Evolutionary conservation across 92 coral and sea anemone genomes (phyloP).

Genomic region (Epizoanthus illoricatus): DNA sequence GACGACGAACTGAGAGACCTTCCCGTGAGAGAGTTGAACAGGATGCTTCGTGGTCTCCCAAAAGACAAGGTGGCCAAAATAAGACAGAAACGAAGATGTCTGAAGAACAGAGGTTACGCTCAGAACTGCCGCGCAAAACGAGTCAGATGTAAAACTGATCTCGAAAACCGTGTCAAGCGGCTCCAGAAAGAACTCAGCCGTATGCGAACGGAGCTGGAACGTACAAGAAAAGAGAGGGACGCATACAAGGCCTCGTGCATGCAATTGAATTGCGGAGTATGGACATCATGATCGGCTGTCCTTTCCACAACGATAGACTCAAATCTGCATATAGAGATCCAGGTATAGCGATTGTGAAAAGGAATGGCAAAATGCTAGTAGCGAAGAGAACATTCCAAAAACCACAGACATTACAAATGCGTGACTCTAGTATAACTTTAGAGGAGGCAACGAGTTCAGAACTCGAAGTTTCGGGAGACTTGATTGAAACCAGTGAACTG

Average conservation of each 20-base stretch:
- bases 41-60: constrained; percentile 44
- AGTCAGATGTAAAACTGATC: constrained; percentile 27
- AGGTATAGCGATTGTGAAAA: no score
- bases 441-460: no score
- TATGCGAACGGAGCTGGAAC: constrained; percentile 22
- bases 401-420: no score
- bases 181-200: constrained; percentile 47
- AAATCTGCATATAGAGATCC: no score
- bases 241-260: neutral
- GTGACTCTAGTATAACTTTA: no score
- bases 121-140: constrained; percentile 66
- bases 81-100: constrained; percentile 61
- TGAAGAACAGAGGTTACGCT: constrained; percentile 73
- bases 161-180: constrained; percentile 38
- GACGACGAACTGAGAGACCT: constrained; percentile 59
- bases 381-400: no score
- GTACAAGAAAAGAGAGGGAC: constrained; percentile 46
- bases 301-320: neutral
- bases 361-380: no score
- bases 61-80: constrained; percentile 40
- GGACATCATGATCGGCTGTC: neutral
- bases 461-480: no score
- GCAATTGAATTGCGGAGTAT: no score
- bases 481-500: no score
- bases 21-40: constrained; percentile 60